Evolutionary conservation across 2,888 invertebrate species (phyloP).

Genomic region (Notodonta dromedarius): DNA sequence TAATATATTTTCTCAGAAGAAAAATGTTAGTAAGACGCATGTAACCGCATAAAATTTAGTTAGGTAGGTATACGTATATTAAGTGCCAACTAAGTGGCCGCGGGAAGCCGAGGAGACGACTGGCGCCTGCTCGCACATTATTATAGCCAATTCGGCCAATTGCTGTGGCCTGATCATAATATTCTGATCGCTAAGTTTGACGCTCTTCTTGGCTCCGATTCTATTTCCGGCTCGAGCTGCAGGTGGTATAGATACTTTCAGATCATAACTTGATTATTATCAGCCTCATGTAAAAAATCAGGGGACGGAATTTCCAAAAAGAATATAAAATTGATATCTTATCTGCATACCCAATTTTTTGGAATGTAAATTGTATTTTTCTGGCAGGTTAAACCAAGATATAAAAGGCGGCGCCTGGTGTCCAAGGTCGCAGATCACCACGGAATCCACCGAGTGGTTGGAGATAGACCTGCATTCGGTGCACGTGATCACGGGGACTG

Average conservation of each 20-base stretch:
- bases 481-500: conserved; percentile 92
- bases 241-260: no score
- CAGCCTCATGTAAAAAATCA: neutral
- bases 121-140: conserved; percentile 7
- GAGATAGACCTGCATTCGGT: conserved; percentile 91
- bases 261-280: neutral
- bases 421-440: conserved; percentile 91
- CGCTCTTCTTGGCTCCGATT: neutral
- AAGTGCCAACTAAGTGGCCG: conserved; percentile 4
- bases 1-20: no score
- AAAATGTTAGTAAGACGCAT: neutral
- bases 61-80: neutral
- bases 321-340: no score
- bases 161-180: conserved; percentile 6
- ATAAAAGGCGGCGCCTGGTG: conserved; percentile 97
- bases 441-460: conserved; percentile 90
- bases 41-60: neutral
- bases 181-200: neutral
- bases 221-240: neutral
- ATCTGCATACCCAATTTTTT: neutral
- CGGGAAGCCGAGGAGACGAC: conserved; percentile 6
- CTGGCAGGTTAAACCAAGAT: conserved; percentile 91
- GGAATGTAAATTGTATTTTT: conserved; percentile 24
- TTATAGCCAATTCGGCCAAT: conserved; percentile 6
- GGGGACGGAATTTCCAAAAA: no score